Evolutionary conservation across 1,140 invertebrate genomes (phyloP), one percentile per base, ranked within the genome.

Genomic region (Sarcophaga bullata): DNA sequence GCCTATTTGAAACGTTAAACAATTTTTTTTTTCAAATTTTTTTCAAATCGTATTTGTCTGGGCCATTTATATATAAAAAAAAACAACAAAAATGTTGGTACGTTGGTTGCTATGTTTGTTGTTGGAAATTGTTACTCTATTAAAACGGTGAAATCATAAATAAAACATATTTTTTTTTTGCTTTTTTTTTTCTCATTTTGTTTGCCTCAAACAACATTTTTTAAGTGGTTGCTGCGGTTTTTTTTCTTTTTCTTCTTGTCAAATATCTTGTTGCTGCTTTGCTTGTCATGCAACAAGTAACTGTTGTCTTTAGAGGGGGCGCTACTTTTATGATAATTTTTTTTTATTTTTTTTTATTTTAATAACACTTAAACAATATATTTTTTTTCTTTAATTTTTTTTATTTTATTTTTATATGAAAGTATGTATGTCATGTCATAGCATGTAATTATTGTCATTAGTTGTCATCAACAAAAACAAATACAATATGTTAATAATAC

Each of bases 61-160:
- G 8, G 13, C 50, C 13, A 37, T 37, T 37, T 37, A 4, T 37
- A 37, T 37, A 37, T 37, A 37, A 37, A 37, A 37, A 37, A 37
- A 37, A 37, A 37, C 25, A 37, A 37, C 25, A 37, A 37, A 37
- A 37, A 37, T 37, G 25, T 37, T 37, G 25, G 25, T 37, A 37
- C 25, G 4, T 37, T 37, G 25, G 4, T 37, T 37, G 25, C 25
- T 37, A 37, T 37, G 25, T 1, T 37, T 37, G 25, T 37, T 37
- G 25, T 37, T 37, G 25, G 25, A 37, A n/a, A 19, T 25, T 68
- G 17, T 68, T 68, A 68, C 62, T 58, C 54, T 68, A 68, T 68
- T 68, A 68, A 68, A 68, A 19, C 62, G 62, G 62, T 68, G 62
- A 68, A 68, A 68, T 68, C 62, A 68, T 68, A 68, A 68, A 68